Evolutionary conservation across 1,140 invertebrate species (phyloP).

Genomic region (Varroa destructor): DNA sequence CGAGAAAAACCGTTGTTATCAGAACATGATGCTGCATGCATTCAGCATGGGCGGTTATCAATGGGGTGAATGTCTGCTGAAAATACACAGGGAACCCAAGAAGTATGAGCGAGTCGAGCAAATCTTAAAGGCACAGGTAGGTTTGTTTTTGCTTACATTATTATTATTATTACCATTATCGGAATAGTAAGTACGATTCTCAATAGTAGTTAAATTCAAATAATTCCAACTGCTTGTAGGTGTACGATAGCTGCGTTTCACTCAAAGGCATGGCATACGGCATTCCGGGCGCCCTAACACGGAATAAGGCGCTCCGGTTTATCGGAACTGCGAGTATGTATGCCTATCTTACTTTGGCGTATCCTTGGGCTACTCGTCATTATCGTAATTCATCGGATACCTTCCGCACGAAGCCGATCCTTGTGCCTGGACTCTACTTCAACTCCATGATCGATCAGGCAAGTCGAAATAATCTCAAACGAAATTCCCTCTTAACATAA

Average conservation of each 20-base stretch:
- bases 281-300: conserved; percentile 9
- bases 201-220: no score
- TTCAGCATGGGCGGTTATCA: conserved; percentile 25
- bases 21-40: conserved; percentile 25
- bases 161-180: no score
- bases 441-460: conserved; percentile 25
- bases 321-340: not conserved
- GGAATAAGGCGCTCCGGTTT: conserved; percentile 5
- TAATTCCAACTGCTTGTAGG: not conserved
- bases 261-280: not conserved
- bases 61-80: conserved; percentile 3
- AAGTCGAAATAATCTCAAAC: not conserved
- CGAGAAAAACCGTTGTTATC: conserved; percentile 9
- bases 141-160: not conserved
- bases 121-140: conserved; percentile 10
- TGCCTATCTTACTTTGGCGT: not conserved
- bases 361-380: not conserved
- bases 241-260: conserved; percentile 6
- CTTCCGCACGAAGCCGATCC: not conserved
- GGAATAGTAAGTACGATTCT: no score
- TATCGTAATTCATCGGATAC: not conserved
- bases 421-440: conserved; percentile 19
- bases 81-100: not conserved
- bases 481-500: no score
- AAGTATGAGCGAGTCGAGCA: not conserved